Base-by-base conservation (phyloP, 2,797 vertebrate genomes). In the Phoxinus dragarum region DNA sequence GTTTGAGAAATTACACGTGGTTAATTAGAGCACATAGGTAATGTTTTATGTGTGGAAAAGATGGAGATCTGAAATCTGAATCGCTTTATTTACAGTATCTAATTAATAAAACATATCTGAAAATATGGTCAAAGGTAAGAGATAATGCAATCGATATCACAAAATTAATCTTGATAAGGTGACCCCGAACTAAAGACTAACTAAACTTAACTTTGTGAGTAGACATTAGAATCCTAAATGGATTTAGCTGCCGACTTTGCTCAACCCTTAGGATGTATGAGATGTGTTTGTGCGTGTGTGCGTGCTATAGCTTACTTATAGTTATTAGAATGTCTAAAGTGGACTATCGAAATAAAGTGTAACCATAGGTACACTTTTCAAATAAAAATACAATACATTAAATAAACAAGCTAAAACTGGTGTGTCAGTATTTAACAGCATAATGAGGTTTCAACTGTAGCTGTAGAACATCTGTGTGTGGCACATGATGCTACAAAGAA, bases 1-100 rank as follows among this genome's bases (percentile, higher is more conserved):
- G 17, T 67, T 80, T 81, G 47, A 81, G 52, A 61, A 68, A 61
- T 85, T 19, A 73, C 78, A 71, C 66, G 36, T 64, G n/a, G 42
- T 81, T 86, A 54, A 86, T 75, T 72, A 52, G 36, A 68, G 64
- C 64, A 73, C 66, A 81, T 67, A 38, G 71, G 71, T 74, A 36
- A 47, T n/a, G 56, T 64, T 74, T 19, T 49, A 64, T 74, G 27
- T 74, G 42, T 49, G n/a, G 14, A 56, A 40, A 19, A 82, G 21
- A 64, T 4, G 31, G 4, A 47, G 59, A 83, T 64, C n/a, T 11
- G 16, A 73, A 64, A 74, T 59, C 14, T 36, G 19, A 47, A 74
- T 23, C 38, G 23, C 59, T 67, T 83, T 67, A 76, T 67, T 67
- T 75, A 67, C 14, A 49, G 31, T 66, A 38, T 9, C 17, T 61